These are phyloP conservation scores for Schmidtea mediterranea DNA, from an alignment of 1,140 invertebrate species.

Conservation along the genomic window DNA sequence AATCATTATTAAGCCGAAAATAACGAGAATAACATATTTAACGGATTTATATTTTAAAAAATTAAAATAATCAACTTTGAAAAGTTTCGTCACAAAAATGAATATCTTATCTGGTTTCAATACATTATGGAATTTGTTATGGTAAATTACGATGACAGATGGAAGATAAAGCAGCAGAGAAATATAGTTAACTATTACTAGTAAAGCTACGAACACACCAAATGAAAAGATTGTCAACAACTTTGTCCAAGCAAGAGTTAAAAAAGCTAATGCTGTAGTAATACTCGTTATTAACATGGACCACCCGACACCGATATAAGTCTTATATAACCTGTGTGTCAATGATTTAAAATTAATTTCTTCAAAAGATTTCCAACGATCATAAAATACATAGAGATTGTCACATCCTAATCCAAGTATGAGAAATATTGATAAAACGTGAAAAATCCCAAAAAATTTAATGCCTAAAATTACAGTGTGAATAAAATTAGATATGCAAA, in stretches of 20 bases:
- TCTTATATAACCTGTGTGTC: too few species aligned
- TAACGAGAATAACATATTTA: too few species aligned
- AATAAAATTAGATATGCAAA: too few species aligned
- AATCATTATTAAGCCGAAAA: too few species aligned
- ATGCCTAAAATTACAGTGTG: slow-evolving; percentile 11
- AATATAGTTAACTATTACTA: slow-evolving; percentile 16
- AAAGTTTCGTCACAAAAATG: too few species aligned
- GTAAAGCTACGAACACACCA: slow-evolving; percentile 16
- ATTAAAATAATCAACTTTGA: too few species aligned
- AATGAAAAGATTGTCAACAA: slow-evolving; percentile 15
- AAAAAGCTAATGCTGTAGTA: slow-evolving; percentile 13
- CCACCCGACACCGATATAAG: too few species aligned
- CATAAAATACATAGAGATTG: slow-evolving; percentile 18
- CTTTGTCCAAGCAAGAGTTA: slow-evolving; percentile 13
- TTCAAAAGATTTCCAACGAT: slow-evolving; percentile 12
- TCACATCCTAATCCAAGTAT: slow-evolving; percentile 20
- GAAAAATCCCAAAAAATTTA: slow-evolving; percentile 17
- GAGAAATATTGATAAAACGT: slow-evolving; percentile 16
- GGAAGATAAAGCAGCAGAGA: slow-evolving; percentile 19
- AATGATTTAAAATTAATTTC: too few species aligned
- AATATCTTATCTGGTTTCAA: too few species aligned
- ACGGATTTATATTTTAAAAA: too few species aligned
- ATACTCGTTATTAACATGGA: too few species aligned
- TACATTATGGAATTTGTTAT: neutral
- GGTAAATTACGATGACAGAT: slow-evolving; percentile 15